phyloP scores from a whole-genome alignment of 2,888 invertebrate genomes.

The Nysson spinosus region DNA sequence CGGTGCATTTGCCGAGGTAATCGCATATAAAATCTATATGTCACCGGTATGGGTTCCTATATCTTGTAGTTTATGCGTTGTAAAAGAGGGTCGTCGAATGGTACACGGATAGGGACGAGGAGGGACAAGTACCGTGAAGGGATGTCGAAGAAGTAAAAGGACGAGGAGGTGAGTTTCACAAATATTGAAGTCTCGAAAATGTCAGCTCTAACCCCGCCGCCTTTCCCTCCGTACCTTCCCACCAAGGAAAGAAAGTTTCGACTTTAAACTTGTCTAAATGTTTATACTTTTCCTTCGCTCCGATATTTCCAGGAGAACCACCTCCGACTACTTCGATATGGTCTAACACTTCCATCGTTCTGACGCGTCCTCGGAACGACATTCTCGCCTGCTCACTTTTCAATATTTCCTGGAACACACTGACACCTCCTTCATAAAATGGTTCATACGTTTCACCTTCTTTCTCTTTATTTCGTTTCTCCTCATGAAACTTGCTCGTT shows the following conservation, averaged over 20 bases:
- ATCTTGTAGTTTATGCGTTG: constrained; percentile 67
- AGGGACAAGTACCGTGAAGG: constrained; percentile 39
- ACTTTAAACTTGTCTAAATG: constrained; percentile 72
- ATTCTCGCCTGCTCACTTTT: constrained; percentile 44
- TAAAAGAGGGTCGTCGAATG: constrained; percentile 62
- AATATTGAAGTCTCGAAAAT: constrained; percentile 69
- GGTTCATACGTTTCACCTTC: background rate
- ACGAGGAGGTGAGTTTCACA: constrained; percentile 64
- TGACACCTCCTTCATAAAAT: constrained; percentile 27
- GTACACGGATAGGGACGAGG: constrained; percentile 40
- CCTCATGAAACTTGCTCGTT: background rate
- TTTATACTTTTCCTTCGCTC: constrained; percentile 63
- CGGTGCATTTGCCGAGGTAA: constrained; percentile 61
- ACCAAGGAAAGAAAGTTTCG: constrained; percentile 61
- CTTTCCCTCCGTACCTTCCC: constrained; percentile 25
- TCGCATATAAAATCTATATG: constrained; percentile 69
- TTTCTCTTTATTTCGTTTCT: background rate
- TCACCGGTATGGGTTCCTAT: constrained; percentile 59
- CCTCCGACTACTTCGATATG: constrained; percentile 22
- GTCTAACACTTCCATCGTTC: constrained; percentile 39
- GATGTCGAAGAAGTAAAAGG: constrained; percentile 39
- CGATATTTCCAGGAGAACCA: constrained; percentile 57
- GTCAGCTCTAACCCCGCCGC: constrained; percentile 51
- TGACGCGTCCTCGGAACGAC: constrained; percentile 54
- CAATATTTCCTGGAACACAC: constrained; percentile 55